These are phyloP conservation scores for Xerus inauris DNA, from an alignment of 2,113 vertebrate genomes.

Conservation along the genomic window DNA sequence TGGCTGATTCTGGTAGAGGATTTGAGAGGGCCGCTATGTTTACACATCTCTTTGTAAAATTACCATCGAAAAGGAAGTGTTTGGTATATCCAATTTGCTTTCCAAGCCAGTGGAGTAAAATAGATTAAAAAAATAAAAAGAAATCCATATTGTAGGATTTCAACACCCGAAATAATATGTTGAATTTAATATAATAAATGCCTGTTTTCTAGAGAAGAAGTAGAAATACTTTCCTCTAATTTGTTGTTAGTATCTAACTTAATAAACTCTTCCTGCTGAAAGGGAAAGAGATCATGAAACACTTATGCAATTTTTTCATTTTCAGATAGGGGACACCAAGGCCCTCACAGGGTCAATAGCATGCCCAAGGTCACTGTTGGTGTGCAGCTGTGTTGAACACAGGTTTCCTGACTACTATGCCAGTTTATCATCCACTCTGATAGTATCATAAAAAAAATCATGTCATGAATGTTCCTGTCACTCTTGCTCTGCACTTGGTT, in stretches of 20 bases:
- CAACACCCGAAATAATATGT: conserved; percentile 45
- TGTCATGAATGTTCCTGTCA: not conserved
- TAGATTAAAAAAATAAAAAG: not conserved
- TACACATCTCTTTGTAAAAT: conserved; percentile 58
- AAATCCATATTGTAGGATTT: conserved; percentile 3
- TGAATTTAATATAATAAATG: conserved; percentile 28
- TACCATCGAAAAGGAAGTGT: conserved; percentile 59
- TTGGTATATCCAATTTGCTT: conserved; percentile 30
- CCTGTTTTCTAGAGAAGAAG: not conserved
- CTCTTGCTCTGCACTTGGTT: not conserved
- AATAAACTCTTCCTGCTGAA: not conserved
- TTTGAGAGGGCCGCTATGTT: conserved; percentile 46
- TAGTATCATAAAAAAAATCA: not conserved
- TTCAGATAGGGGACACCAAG: conserved; percentile 26
- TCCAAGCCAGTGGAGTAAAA: conserved; percentile 31
- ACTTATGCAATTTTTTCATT: not conserved
- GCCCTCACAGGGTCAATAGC: not conserved
- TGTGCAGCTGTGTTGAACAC: not conserved
- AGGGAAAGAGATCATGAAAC: not conserved
- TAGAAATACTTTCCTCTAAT: conserved; percentile 11
- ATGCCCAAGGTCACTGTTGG: not conserved
- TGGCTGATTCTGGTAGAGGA: conserved; percentile 8
- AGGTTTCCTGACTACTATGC: not conserved
- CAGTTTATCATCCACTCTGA: not conserved
- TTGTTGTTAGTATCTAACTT: not conserved